Evolutionary conservation across 2,888 invertebrate species (phyloP).

Genomic region (Gibbula magus): DNA sequence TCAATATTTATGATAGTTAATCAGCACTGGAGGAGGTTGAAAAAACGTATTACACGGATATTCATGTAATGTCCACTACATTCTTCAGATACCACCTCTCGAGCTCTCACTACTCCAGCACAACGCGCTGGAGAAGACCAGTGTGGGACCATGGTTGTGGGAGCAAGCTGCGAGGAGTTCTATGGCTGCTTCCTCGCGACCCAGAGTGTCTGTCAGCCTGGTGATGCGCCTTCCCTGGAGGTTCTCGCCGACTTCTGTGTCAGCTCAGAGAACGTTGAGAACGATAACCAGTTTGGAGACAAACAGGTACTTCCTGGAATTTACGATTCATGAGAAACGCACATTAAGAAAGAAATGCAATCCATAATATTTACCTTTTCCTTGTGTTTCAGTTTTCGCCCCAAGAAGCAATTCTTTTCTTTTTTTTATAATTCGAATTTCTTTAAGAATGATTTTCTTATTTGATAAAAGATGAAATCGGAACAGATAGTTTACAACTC

Average conservation of each 20-base stretch:
- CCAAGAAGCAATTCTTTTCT: no score
- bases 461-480: no score
- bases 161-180: not conserved
- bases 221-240: not conserved
- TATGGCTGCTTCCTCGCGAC: not conserved
- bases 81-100: not conserved
- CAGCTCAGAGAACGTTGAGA: not conserved
- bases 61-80: no score
- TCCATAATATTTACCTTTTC: no score
- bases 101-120: not conserved
- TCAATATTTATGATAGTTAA: no score
- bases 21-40: no score
- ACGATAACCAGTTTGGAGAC: not conserved
- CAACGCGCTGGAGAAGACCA: not conserved
- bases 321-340: not conserved
- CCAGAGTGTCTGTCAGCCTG: not conserved
- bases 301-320: not conserved
- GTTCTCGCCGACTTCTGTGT: not conserved
- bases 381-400: no score
- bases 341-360: no score
- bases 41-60: no score
- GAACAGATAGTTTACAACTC: no score
- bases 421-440: no score
- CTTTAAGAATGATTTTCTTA: no score
- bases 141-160: not conserved